Evolutionary conservation across 1,140 invertebrate species (phyloP).

Genomic region (Lycorma delicatula): DNA sequence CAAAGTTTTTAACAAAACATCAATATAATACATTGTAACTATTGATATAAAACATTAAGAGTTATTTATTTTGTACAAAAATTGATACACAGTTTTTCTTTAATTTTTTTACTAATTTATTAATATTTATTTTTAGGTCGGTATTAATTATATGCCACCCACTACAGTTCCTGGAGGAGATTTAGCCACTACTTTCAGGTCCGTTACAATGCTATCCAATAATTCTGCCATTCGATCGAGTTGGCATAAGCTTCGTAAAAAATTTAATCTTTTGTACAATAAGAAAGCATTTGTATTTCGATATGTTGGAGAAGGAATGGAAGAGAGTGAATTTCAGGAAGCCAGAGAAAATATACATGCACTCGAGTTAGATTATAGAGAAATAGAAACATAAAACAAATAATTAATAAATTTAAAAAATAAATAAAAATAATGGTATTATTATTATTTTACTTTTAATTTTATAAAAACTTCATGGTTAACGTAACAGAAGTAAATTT

Average conservation of each 20-base stretch:
- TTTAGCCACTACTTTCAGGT: not conserved
- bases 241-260: constrained; percentile 53
- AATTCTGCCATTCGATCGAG: constrained; percentile 31
- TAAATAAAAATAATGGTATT: too few relatives aligned
- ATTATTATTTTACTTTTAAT: too few relatives aligned
- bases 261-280: constrained; percentile 71
- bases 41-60: too few relatives aligned
- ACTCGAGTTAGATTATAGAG: not conserved
- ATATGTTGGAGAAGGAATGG: constrained; percentile 1
- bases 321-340: not conserved
- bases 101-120: too few relatives aligned
- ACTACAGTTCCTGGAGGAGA: constrained; percentile 22
- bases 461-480: too few relatives aligned
- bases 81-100: too few relatives aligned
- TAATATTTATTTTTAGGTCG: not conserved
- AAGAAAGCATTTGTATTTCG: not conserved
- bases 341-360: not conserved
- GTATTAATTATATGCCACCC: constrained; percentile 1
- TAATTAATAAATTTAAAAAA: too few relatives aligned
- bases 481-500: too few relatives aligned
- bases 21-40: too few relatives aligned
- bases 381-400: not conserved
- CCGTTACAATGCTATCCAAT: not conserved
- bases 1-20: too few relatives aligned
- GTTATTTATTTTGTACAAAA: too few relatives aligned